Evolutionary conservation across 2,797 vertebrate genomes (phyloP).

Genomic region (Crenuchus spilurus): DNA sequence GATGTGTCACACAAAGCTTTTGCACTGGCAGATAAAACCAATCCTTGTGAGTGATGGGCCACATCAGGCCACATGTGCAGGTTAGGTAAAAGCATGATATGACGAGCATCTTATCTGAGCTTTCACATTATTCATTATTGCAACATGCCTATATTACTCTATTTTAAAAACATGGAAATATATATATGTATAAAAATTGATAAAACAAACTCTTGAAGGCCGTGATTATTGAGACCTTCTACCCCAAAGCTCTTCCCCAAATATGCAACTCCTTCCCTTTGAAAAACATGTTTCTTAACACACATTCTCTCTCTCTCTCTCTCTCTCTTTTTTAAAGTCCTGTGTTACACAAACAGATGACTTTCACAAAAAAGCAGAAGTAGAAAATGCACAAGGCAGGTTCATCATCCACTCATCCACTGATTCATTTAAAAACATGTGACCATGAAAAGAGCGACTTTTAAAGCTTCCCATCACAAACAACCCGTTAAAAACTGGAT

Average conservation of each 20-base stretch:
- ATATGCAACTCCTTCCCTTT: constrained; percentile 77
- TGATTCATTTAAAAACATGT: constrained; percentile 63
- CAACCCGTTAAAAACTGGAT: not conserved
- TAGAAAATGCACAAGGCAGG: constrained; percentile 70
- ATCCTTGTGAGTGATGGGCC: constrained; percentile 82
- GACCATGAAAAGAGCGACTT: constrained; percentile 64
- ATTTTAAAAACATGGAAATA: constrained; percentile 83
- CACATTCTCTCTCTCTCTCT: too few relatives aligned
- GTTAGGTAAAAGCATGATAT: constrained; percentile 86
- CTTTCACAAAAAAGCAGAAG: constrained; percentile 71
- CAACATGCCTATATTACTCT: constrained; percentile 89
- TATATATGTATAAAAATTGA: constrained; percentile 78
- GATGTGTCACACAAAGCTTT: constrained; percentile 82
- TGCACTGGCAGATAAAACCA: constrained; percentile 81
- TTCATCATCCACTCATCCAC: constrained; percentile 64
- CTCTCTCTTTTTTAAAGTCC: constrained; percentile 61
- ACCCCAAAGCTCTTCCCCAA: constrained; percentile 73
- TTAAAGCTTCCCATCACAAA: constrained; percentile 74
- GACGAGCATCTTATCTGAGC: constrained; percentile 84
- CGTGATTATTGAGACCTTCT: constrained; percentile 80
- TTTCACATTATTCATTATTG: constrained; percentile 89
- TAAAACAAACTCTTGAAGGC: constrained; percentile 67
- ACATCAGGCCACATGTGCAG: constrained; percentile 79
- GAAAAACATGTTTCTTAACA: constrained; percentile 73
- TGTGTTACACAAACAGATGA: constrained; percentile 58